phyloP scores from a whole-genome alignment of 2,888 invertebrate genomes.

The Hydriomena furcata region DNA sequence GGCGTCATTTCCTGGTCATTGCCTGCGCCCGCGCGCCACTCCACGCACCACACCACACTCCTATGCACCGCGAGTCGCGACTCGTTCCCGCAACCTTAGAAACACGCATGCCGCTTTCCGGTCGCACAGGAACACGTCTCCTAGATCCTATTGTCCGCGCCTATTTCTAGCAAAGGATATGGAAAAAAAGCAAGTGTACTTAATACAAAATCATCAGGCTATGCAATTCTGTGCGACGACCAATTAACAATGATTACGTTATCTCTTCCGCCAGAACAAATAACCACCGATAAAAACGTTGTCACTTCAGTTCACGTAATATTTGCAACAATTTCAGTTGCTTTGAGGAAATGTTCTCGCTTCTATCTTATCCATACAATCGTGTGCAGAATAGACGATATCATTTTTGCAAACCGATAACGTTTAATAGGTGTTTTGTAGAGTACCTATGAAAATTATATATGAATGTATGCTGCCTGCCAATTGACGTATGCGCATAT shows the following conservation, averaged over 20 bases:
- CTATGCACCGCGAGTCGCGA: conserved; percentile 40
- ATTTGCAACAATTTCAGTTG: conserved; percentile 50
- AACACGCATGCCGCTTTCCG: conserved; percentile 68
- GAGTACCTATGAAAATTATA: too few relatives aligned
- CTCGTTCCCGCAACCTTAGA: conserved; percentile 53
- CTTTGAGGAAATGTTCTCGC: conserved; percentile 68
- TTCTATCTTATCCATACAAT: conserved; percentile 59
- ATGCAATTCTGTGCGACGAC: conserved; percentile 35
- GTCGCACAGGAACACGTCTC: conserved; percentile 68
- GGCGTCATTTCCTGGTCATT: conserved; percentile 83
- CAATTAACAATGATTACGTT: conserved; percentile 40
- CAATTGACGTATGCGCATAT: conserved; percentile 46
- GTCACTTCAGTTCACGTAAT: conserved; percentile 46
- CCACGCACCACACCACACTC: conserved; percentile 44
- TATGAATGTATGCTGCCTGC: conserved; percentile 21
- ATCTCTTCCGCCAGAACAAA: conserved; percentile 56
- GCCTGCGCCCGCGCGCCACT: conserved; percentile 65
- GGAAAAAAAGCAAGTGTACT: conserved; percentile 39
- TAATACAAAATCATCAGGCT: conserved; percentile 27
- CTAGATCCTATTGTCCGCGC: conserved; percentile 51
- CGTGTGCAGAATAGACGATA: conserved; percentile 53
- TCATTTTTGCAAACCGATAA: conserved; percentile 56
- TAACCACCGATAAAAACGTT: conserved; percentile 41
- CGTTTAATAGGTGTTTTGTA: conserved; percentile 43
- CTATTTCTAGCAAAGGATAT: conserved; percentile 50